Evolutionary conservation across 2,888 invertebrate species (phyloP), one percentile per base, ranked within the genome.

Genomic region (Conops quadrifasciatus): DNA sequence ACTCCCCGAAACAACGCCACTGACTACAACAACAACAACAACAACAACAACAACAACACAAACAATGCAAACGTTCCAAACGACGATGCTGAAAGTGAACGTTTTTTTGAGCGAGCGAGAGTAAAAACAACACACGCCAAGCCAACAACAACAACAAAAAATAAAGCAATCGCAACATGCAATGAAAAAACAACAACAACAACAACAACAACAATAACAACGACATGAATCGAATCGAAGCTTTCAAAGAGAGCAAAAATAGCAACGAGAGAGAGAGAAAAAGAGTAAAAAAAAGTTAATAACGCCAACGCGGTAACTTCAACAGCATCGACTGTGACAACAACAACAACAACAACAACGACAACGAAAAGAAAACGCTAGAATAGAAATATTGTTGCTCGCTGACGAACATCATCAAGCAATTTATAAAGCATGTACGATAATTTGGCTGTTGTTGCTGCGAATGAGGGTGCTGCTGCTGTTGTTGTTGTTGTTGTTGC

Each of bases 1-100:
- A n/a, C 49, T 68, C 24, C 69, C 45, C 77, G 79, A 80, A 80
- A 78, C 80, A 80, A 65, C n/a, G n/a, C n/a, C n/a, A n/a, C n/a
- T n/a, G n/a, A 74, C 62, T 75, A 74, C 74, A 72, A 71, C 73
- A 73, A 58, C 53, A 47, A 30, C 71, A 56, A 64, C 60, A 71
- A 70, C 60, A 71, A 71, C 26, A 71, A 62, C 49, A 36, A 69
- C 58, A 71, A 68, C 28, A 53, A 62, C 58, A 70, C 49, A 65
- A 73, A 67, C 69, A 71, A 73, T 74, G 75, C 47, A 43, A n/a
- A 58, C 47, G 30, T 11, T 62, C 26, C 43, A 62, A 15, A 2
- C 49, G 4, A 79, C 80, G 81, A 81, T 81, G 82, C 82, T 80
- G 82, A 82, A 82, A 82, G 81, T 80, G 81, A 82, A 82, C 77